Percentiles rank a stretch among this genome's conserved stretches.
Conservation (phyloP, 2,888 invertebrate species). For the Hyalella azteca region DNA sequence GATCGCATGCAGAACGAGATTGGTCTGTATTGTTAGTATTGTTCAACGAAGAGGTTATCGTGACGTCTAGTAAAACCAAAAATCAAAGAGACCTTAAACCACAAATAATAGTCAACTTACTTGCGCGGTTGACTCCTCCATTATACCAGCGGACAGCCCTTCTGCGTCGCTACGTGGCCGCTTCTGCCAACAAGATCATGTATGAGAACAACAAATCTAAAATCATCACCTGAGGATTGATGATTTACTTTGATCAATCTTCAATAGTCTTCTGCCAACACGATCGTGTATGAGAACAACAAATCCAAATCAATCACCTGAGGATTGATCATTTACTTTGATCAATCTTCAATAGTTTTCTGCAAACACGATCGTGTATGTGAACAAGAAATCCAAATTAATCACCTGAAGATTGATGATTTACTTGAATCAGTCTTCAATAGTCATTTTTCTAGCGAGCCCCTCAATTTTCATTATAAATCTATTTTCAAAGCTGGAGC, state of each 20-base stretch:
- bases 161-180: not conserved
- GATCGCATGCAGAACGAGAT: too few species aligned
- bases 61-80: too few species aligned
- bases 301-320: not conserved
- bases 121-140: constrained; percentile 16
- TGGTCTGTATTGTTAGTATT: too few species aligned
- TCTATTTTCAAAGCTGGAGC: too few species aligned
- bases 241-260: not conserved
- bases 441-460: too few species aligned
- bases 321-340: not conserved
- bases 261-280: not conserved
- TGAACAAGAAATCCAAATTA: not conserved
- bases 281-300: not conserved
- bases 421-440: not conserved
- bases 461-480: too few species aligned
- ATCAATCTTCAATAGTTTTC: not conserved
- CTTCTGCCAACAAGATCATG: not conserved
- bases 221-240: not conserved
- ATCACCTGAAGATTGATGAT: not conserved
- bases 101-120: too few species aligned
- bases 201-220: not conserved
- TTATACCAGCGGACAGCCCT: not conserved
- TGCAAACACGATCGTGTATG: not conserved
- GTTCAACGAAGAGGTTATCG: too few species aligned
- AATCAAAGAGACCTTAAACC: too few species aligned